phyloP scores from a whole-genome alignment of 2,888 invertebrate species.

The Drosophila fungiperda region DNA sequence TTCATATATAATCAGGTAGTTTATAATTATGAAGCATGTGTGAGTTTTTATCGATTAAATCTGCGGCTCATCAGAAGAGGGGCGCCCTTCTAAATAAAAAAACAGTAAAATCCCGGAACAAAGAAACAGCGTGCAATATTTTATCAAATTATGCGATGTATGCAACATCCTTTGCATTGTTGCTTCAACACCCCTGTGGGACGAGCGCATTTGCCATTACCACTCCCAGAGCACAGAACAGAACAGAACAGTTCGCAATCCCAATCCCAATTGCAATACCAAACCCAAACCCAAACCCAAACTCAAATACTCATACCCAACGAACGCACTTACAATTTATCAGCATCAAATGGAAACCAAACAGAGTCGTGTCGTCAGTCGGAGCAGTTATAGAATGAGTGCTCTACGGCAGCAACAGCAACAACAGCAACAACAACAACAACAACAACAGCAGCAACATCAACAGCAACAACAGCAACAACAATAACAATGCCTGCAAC shows the following conservation, averaged over 20 bases:
- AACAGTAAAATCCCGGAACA: conserved; percentile 16
- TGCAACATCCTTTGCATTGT: conserved; percentile 63
- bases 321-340: conserved; percentile 75
- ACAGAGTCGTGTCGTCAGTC: conserved; percentile 40
- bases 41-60: conserved; percentile 69
- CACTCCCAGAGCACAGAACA: neutral
- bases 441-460: conserved; percentile 66
- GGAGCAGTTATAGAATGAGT: conserved; percentile 33
- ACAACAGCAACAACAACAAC: conserved; percentile 37
- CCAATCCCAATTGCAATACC: conserved; percentile 1
- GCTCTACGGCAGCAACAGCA: conserved; percentile 43
- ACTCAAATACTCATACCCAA: conserved; percentile 39
- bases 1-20: neutral
- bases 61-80: conserved; percentile 63
- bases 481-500: conserved; percentile 71
- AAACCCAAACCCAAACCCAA: conserved; percentile 10
- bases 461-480: conserved; percentile 40
- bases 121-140: conserved; percentile 71
- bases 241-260: conserved; percentile 7
- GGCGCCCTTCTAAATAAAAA: conserved; percentile 34
- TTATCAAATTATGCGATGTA: conserved; percentile 75
- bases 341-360: conserved; percentile 80
- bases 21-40: neutral
- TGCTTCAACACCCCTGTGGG: conserved; percentile 65
- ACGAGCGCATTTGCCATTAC: conserved; percentile 25